Conservation (phyloP, 2,797 vertebrate species). For the Euphonia xanthogaster region DNA sequence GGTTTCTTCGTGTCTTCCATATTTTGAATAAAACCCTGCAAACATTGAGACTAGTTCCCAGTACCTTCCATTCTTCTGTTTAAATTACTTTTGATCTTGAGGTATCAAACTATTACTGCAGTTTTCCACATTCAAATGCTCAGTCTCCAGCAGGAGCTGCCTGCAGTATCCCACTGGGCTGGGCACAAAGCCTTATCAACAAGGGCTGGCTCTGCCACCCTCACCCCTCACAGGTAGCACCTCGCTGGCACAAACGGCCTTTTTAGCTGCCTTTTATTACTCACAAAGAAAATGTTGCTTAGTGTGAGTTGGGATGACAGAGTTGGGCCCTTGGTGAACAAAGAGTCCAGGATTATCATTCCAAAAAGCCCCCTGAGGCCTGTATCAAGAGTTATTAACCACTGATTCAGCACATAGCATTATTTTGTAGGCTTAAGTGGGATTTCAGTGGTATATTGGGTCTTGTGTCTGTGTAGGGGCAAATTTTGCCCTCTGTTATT, state of each 20-base stretch:
- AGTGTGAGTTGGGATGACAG: neutral
- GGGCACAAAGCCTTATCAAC: neutral
- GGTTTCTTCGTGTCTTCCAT: neutral
- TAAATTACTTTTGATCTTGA: neutral
- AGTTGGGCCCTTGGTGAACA: conserved; percentile 38
- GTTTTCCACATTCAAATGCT: neutral
- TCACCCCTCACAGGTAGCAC: neutral
- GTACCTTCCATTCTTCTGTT: neutral
- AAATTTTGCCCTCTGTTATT: conserved; percentile 49
- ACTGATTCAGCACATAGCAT: conserved; percentile 23
- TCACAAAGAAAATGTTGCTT: conserved; percentile 8
- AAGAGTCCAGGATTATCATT: conserved; percentile 48
- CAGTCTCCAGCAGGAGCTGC: neutral
- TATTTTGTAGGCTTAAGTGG: conserved; percentile 59
- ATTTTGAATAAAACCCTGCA: neutral
- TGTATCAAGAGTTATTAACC: conserved; percentile 57
- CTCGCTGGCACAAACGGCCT: neutral
- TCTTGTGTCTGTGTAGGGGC: conserved; percentile 19
- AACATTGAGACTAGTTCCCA: neutral
- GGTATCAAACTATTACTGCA: neutral
- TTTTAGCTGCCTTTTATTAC: neutral
- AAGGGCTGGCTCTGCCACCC: neutral
- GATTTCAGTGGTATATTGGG: conserved; percentile 47
- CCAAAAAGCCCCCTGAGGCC: conserved; percentile 39
- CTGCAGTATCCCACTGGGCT: neutral